Evolutionary conservation across 2,113 vertebrate genomes (phyloP), one percentile per base, ranked within the genome.

Genomic region (Pluvialis apricaria): DNA sequence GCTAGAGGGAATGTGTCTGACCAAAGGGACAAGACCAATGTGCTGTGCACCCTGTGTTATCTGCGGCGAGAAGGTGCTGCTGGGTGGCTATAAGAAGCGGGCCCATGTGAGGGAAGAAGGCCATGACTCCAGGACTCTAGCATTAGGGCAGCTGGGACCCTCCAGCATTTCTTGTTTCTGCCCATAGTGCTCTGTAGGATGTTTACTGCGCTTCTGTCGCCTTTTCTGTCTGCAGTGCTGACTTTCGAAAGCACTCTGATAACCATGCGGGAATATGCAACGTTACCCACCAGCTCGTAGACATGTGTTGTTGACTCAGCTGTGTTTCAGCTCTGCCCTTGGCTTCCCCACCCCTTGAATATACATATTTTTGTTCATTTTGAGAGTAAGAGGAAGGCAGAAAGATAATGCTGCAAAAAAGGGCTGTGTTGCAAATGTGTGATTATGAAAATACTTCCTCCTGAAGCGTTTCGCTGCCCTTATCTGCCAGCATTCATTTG

Each of bases 371-470:
- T 21, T 55, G 84, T 69, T 90, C 57, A 3, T 90, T 77, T 85
- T 29, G 52, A 92, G 88, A 82, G 42, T 22, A 76, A 96, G 94
- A 95, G 94, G 94, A 97, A 97, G 94, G 94, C 85, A 91, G 78
- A 85, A 73, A 95, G 89, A 96, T 94, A 97, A 89, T 11, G 61
- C 83, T 88, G 88, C 21, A 86, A 5, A 85, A 88, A 88, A 54
- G 28, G 52, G 57, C 62, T 55, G 66, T 91, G 92, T 97, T 88
- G 95, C 96, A 96, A 95, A 95, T 4, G 62, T 11, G 86, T 16
- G 96, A 77, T 94, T 93, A 85, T 82, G 95, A 94, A 97, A 95
- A 95, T 38, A 68, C 86, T 95, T 95, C 96, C 96, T 94, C 88
- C 91, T 40, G 31, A 20, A 52, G 92, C 2, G 1, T 61, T 96